Evolutionary conservation across 2,113 vertebrate genomes (phyloP).

Genomic region (Leucopsar rothschildi): DNA sequence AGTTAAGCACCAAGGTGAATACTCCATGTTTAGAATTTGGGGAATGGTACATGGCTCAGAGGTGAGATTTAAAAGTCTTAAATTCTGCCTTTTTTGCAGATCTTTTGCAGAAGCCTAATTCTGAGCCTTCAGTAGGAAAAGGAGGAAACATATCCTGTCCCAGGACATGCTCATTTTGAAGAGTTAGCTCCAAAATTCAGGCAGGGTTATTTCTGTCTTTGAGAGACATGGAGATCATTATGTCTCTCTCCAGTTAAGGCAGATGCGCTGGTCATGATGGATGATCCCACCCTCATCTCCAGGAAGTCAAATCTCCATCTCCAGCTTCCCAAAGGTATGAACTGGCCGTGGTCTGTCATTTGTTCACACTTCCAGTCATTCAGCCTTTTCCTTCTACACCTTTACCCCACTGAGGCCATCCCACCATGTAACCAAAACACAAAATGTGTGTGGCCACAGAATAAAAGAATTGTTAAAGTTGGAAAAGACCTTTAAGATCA

Average conservation of each 20-base stretch:
- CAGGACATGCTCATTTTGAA: not conserved
- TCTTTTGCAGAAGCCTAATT: not conserved
- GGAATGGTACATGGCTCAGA: not conserved
- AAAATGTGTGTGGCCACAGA: not conserved
- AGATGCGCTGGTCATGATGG: not conserved
- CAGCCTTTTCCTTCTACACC: fast-evolving
- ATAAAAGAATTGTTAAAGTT: not conserved
- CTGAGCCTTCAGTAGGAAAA: not conserved
- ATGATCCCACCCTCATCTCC: not conserved
- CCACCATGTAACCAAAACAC: not conserved
- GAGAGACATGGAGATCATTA: not conserved
- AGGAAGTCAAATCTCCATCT: not conserved
- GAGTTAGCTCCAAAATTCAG: not conserved
- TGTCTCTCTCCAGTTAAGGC: not conserved
- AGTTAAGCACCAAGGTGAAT: not conserved
- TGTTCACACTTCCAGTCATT: not conserved
- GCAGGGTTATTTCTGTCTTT: not conserved
- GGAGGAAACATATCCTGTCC: fast-evolving
- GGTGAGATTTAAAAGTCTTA: not conserved
- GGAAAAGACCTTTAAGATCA: not conserved
- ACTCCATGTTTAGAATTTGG: not conserved
- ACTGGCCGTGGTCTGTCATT: not conserved
- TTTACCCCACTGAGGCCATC: not conserved
- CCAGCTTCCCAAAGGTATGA: not conserved
- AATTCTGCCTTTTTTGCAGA: not conserved